Evolutionary conservation across 2,113 vertebrate species (phyloP).

Genomic region (Antennarius striatus): DNA sequence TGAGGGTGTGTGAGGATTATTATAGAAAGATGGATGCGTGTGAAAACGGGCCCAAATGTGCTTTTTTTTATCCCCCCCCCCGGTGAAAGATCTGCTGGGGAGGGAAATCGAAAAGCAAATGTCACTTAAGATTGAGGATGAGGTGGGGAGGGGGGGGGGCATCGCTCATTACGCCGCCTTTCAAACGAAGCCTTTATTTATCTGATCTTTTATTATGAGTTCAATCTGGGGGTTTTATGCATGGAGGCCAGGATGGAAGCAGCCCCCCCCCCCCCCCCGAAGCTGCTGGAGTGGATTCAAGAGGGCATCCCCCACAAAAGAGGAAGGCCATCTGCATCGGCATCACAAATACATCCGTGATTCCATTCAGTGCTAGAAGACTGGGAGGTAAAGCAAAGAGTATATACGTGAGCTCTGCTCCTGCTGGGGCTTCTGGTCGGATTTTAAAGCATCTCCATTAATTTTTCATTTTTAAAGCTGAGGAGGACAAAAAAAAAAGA

Average conservation of each 20-base stretch:
- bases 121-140: slow-evolving; percentile 51
- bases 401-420: no score
- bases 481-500: background rate
- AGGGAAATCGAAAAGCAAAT: slow-evolving; percentile 60
- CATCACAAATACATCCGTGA: no score
- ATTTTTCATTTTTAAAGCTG: slow-evolving; percentile 20
- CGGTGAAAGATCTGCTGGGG: no score
- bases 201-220: background rate
- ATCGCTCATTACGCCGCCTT: slow-evolving; percentile 42
- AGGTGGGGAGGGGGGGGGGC: no score
- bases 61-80: slow-evolving; percentile 25
- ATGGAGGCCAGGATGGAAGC: slow-evolving; percentile 6
- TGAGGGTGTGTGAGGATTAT: slow-evolving; percentile 15
- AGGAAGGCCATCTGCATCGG: slow-evolving; percentile 31
- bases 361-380: no score
- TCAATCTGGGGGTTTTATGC: no score
- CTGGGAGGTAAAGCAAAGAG: no score
- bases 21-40: no score
- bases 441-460: background rate
- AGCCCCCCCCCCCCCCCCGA: slow-evolving; percentile 6
- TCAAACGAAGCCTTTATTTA: slow-evolving; percentile 3
- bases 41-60: background rate
- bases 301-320: slow-evolving; percentile 20
- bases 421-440: no score
- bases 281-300: slow-evolving; percentile 41